Evolutionary conservation across 2,113 vertebrate genomes (phyloP).

Genomic region (Desmodus rotundus): DNA sequence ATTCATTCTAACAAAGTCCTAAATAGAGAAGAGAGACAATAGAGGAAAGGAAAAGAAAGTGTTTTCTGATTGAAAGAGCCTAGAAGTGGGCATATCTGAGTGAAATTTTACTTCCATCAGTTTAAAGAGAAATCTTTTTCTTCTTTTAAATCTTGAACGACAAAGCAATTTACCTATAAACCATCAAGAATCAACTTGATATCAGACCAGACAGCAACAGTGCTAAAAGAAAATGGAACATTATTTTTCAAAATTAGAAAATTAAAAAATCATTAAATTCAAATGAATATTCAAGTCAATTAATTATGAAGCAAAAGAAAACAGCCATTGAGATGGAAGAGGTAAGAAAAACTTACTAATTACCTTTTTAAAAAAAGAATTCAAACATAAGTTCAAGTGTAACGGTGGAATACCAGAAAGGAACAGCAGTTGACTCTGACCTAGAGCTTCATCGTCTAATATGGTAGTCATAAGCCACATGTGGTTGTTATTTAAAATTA

Average conservation of each 20-base stretch:
- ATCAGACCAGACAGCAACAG: background rate
- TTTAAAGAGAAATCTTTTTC: background rate
- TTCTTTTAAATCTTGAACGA: background rate
- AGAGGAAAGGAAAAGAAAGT: background rate
- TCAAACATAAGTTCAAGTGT: background rate
- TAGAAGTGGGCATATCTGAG: background rate
- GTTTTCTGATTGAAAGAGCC: background rate
- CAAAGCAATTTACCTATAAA: background rate
- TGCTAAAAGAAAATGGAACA: background rate
- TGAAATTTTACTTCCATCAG: background rate
- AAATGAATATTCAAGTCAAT: background rate
- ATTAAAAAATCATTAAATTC: background rate
- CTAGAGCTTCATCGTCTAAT: background rate
- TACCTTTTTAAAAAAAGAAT: background rate
- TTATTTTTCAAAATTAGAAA: constrained; percentile 12
- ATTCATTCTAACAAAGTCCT: background rate
- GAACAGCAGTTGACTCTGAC: background rate
- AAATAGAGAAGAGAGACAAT: background rate
- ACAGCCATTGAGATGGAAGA: background rate
- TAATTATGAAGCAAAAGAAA: constrained; percentile 4
- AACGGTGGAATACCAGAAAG: background rate
- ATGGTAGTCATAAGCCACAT: background rate
- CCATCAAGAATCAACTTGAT: background rate
- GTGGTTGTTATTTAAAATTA: background rate
- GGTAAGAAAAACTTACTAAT: background rate